Percentiles rank a stretch among this genome's conserved stretches.
Conservation (phyloP, 2,888 invertebrate genomes). For the Nemotelus nigrinus region DNA sequence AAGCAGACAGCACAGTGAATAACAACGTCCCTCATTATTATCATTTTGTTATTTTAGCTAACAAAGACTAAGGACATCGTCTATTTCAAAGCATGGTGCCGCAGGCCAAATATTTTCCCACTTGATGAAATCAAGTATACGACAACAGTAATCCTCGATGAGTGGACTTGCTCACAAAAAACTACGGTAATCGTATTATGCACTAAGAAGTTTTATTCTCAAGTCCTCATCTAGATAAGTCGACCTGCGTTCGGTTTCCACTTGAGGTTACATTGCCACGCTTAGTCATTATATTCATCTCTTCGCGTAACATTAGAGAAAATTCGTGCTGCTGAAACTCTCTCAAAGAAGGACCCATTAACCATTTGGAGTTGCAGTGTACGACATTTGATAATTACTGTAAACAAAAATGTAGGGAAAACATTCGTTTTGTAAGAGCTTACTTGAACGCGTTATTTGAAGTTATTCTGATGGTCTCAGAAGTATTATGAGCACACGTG, state of each 20-base stretch:
- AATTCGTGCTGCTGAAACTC: not conserved
- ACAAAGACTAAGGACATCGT: not conserved
- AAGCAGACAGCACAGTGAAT: not conserved
- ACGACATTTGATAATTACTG: slow-evolving; percentile 18
- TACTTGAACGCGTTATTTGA: too few species aligned
- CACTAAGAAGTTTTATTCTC: too few species aligned
- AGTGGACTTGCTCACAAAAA: not conserved
- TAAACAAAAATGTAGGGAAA: slow-evolving; percentile 12
- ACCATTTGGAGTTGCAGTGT: slow-evolving; percentile 25
- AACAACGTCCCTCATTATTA: not conserved
- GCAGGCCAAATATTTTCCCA: slow-evolving; percentile 11
- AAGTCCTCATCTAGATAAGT: too few species aligned
- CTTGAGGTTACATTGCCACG: slow-evolving; percentile 5
- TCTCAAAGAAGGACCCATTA: slow-evolving; percentile 21
- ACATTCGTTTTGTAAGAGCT: not conserved
- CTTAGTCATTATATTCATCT: slow-evolving; percentile 25
- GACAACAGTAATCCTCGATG: not conserved
- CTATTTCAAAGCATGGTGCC: not conserved
- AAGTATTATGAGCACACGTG: too few species aligned
- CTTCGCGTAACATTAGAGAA: not conserved
- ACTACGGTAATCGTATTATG: slow-evolving; percentile 24
- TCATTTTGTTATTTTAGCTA: not conserved
- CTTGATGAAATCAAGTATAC: not conserved
- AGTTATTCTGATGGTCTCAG: too few species aligned
- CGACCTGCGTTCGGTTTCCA: too few species aligned